Conservation (phyloP, 2,113 vertebrate species). For the Pseudolaguvia tuberculata region DNA sequence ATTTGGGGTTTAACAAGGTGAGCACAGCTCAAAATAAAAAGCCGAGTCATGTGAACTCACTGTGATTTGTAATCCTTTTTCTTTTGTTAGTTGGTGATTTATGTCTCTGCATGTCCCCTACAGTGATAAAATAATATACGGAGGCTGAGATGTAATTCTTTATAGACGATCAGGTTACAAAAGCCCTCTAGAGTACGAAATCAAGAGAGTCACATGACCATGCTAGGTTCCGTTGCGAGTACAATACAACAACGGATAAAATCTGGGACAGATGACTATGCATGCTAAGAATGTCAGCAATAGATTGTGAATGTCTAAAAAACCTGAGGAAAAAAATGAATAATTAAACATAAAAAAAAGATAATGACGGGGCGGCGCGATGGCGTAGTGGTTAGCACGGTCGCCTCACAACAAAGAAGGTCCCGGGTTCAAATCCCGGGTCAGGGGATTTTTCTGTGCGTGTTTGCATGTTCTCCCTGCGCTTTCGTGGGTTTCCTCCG, state of each 20-base stretch:
- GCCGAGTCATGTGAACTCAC: constrained; percentile 52
- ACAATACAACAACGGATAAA: constrained; percentile 19
- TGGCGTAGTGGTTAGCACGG: no score
- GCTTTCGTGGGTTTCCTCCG: no score
- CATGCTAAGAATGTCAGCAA: constrained; percentile 58
- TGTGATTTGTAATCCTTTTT: constrained; percentile 56
- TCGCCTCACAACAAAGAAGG: no score
- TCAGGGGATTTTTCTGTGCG: no score
- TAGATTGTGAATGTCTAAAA: constrained; percentile 45
- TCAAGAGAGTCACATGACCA: constrained; percentile 53
- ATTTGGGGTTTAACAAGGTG: neutral
- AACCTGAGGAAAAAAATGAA: no score
- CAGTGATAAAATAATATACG: constrained; percentile 28
- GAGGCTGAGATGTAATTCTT: neutral
- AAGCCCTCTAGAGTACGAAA: constrained; percentile 26
- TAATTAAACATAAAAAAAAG: no score
- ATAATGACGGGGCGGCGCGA: no score
- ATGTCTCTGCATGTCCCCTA: neutral
- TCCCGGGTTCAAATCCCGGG: no score
- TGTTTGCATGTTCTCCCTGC: no score
- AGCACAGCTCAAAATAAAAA: constrained; percentile 32
- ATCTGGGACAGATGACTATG: constrained; percentile 59
- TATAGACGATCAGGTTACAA: constrained; percentile 29
- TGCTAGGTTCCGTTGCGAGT: constrained; percentile 46
- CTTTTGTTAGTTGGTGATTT: constrained; percentile 16